A percentile compares a stretch with the other conserved stretches of the same genome.
phyloP scores from a whole-genome alignment of 2,797 vertebrate genomes.

The Nannoperca obscura region DNA sequence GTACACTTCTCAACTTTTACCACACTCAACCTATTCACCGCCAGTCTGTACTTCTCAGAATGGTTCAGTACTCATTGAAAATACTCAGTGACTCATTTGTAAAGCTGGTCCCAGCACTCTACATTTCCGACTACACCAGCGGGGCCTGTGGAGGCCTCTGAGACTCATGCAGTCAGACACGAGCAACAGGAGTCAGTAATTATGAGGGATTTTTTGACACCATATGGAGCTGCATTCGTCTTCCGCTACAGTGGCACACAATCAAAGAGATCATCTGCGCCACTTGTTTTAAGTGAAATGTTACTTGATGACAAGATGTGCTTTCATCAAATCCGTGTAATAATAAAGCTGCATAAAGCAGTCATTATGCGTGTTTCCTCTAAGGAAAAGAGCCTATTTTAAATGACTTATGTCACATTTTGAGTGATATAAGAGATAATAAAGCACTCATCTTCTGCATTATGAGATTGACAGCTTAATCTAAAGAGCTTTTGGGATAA shows the following conservation, averaged over 20 bases:
- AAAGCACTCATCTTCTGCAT: slow-evolving; percentile 6
- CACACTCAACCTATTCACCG: background rate
- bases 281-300: slow-evolving; percentile 54
- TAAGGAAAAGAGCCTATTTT: background rate
- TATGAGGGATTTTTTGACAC: slow-evolving; percentile 26
- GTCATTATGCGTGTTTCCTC: slow-evolving; percentile 23
- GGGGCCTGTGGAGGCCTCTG: slow-evolving; percentile 25
- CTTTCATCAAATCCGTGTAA: slow-evolving; percentile 25
- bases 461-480: slow-evolving; percentile 24
- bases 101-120: background rate
- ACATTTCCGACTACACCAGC: background rate
- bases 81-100: slow-evolving; percentile 27
- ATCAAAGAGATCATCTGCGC: slow-evolving; percentile 58
- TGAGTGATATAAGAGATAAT: slow-evolving; percentile 1
- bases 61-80: slow-evolving; percentile 1
- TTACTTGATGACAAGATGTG: slow-evolving; percentile 38
- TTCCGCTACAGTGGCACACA: slow-evolving; percentile 34
- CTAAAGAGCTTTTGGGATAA: background rate
- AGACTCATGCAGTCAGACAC: slow-evolving; percentile 39
- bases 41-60: background rate
- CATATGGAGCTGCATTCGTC: slow-evolving; percentile 46
- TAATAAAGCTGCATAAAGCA: slow-evolving; percentile 37
- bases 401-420: slow-evolving; percentile 21
- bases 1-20: background rate
- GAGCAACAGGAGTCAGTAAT: slow-evolving; percentile 44